Evolutionary conservation across 2,113 vertebrate genomes (phyloP).

Genomic region (Scartelaos histophorus): DNA sequence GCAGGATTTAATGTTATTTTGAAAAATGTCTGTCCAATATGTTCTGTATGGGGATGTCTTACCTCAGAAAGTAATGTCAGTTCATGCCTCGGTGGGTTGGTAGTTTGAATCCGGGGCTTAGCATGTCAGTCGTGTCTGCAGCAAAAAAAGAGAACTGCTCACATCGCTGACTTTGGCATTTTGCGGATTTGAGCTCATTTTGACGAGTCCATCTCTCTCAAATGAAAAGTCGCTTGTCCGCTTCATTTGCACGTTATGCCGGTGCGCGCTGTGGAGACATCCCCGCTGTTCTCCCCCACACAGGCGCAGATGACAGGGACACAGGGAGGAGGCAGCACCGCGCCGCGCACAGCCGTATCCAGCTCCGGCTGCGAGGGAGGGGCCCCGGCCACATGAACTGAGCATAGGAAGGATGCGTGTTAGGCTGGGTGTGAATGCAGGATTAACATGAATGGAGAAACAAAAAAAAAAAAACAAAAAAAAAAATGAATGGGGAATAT

Average conservation of each 20-base stretch:
- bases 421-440: not conserved
- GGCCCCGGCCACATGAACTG: not conserved
- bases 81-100: conserved; percentile 21
- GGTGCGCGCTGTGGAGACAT: conserved; percentile 62
- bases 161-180: not conserved
- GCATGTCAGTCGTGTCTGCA: conserved; percentile 3
- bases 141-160: not conserved
- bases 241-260: conserved; percentile 34
- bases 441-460: conserved; percentile 33
- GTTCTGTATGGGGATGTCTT: conserved; percentile 14
- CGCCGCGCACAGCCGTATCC: not conserved
- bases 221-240: conserved; percentile 12
- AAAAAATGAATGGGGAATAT: conserved; percentile 5
- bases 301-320: conserved; percentile 60
- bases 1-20: conserved; percentile 2
- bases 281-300: conserved; percentile 64
- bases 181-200: not conserved
- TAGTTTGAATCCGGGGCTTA: conserved; percentile 12
- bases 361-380: conserved; percentile 15
- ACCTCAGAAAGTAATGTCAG: conserved; percentile 37
- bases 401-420: not conserved
- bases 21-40: not conserved
- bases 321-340: conserved; percentile 45
- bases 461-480: no score
- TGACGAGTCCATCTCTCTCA: conserved; percentile 19